These are phyloP conservation scores for Procambarus virginalis DNA, from an alignment of 1,140 invertebrate species.

Conservation along the genomic window DNA sequence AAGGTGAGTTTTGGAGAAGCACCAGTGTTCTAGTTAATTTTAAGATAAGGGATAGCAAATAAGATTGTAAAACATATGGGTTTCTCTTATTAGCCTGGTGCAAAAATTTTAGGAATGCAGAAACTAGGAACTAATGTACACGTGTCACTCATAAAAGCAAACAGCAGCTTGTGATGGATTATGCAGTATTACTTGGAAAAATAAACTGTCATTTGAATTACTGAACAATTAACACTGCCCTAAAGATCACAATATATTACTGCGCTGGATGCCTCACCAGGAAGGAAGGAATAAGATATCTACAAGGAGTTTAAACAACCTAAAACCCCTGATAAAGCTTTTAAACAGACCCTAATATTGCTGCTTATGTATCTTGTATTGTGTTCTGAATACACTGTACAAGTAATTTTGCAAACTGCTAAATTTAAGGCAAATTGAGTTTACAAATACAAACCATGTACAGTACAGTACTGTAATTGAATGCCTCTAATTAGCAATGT, in stretches of 20 bases:
- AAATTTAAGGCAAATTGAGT: not conserved
- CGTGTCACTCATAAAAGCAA: conserved; percentile 1
- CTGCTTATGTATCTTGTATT: too few relatives aligned
- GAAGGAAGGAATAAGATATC: not conserved
- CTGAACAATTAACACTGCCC: not conserved
- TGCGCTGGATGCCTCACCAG: not conserved
- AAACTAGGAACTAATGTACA: conserved; percentile 36
- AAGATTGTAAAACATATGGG: not conserved
- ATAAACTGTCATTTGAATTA: not conserved
- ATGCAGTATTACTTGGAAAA: not conserved
- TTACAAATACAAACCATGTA: not conserved
- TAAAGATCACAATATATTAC: not conserved
- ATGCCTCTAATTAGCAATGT: not conserved
- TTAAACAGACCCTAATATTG: too few relatives aligned
- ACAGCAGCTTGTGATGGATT: not conserved
- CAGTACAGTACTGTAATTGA: not conserved
- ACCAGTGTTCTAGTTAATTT: not conserved
- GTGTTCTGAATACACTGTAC: not conserved
- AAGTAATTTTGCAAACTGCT: conserved; percentile 1
- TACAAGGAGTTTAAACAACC: not conserved
- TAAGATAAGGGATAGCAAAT: not conserved
- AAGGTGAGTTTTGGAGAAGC: not conserved
- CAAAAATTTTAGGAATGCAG: conserved; percentile 39
- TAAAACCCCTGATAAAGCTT: not conserved
- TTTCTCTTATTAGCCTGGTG: not conserved